Evolutionary conservation across 2,113 vertebrate species (phyloP).

Genomic region (Mustela nigripes): DNA sequence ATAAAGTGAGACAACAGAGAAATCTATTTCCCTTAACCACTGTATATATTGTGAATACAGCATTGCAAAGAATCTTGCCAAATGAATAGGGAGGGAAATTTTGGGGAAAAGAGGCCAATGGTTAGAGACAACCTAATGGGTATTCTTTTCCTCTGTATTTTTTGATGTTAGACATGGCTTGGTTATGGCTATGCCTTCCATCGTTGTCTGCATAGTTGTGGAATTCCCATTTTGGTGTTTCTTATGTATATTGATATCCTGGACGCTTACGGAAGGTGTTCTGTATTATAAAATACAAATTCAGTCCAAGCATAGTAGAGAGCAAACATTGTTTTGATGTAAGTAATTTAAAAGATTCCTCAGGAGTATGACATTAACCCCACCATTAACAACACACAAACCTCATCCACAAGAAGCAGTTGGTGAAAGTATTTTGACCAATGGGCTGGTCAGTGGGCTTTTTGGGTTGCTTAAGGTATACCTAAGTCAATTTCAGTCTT

Average conservation of each 20-base stretch:
- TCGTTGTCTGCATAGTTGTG: accelerated
- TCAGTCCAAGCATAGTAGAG: not conserved
- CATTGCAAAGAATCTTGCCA: not conserved
- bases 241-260: not conserved
- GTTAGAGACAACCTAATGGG: accelerated
- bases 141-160: accelerated
- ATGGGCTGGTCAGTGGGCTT: not conserved
- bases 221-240: not conserved
- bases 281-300: not conserved
- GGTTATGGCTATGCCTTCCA: accelerated
- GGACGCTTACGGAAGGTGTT: not conserved
- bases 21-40: not conserved
- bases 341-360: too few species aligned
- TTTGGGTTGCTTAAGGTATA: accelerated
- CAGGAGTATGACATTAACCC: accelerated
- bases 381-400: accelerated
- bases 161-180: accelerated
- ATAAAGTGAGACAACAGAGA: not conserved
- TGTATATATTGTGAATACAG: not conserved
- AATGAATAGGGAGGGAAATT: not conserved
- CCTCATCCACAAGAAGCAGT: accelerated
- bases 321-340: not conserved
- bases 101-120: not conserved
- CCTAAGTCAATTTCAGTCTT: too few species aligned
- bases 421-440: not conserved